A percentile compares a stretch with the other conserved stretches of the same genome.
These are phyloP conservation scores for Caprella mutica DNA, from an alignment of 2,888 invertebrate species.

Conservation along the genomic window DNA sequence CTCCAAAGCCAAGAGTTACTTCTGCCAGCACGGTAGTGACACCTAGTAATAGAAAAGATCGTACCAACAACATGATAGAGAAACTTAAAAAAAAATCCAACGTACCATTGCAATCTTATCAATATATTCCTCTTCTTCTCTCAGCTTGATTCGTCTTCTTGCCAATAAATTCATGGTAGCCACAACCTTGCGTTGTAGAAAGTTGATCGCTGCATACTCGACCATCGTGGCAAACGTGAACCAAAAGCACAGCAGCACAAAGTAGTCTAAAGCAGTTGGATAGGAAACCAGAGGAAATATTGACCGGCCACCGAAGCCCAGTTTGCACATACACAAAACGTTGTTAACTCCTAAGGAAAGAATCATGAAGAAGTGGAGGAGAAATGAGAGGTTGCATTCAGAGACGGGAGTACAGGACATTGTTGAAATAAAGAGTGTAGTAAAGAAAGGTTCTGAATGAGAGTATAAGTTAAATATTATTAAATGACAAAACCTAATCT, in stretches of 20 bases:
- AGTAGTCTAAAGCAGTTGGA: constrained; percentile 49
- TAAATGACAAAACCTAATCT: no score
- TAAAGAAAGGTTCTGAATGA: no score
- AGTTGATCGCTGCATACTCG: constrained; percentile 53
- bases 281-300: constrained; percentile 47
- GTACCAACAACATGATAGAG: no score
- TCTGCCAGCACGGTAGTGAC: constrained; percentile 53
- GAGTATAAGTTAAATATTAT: no score
- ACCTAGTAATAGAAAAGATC: constrained; percentile 41
- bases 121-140: constrained; percentile 12
- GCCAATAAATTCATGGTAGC: constrained; percentile 13
- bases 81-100: neutral
- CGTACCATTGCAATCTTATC: constrained; percentile 10
- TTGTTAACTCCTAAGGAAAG: constrained; percentile 45
- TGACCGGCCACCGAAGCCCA: constrained; percentile 46
- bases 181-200: constrained; percentile 36
- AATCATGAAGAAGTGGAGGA: no score
- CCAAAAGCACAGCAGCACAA: constrained; percentile 51
- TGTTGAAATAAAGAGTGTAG: no score
- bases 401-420: no score
- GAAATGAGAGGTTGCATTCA: no score
- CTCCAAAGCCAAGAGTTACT: constrained; percentile 53
- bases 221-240: constrained; percentile 53
- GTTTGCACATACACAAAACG: constrained; percentile 49
- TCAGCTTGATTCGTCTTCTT: constrained; percentile 11